Evolutionary conservation across 2,113 vertebrate species (phyloP).

Genomic region (Stigmatopora argus): DNA sequence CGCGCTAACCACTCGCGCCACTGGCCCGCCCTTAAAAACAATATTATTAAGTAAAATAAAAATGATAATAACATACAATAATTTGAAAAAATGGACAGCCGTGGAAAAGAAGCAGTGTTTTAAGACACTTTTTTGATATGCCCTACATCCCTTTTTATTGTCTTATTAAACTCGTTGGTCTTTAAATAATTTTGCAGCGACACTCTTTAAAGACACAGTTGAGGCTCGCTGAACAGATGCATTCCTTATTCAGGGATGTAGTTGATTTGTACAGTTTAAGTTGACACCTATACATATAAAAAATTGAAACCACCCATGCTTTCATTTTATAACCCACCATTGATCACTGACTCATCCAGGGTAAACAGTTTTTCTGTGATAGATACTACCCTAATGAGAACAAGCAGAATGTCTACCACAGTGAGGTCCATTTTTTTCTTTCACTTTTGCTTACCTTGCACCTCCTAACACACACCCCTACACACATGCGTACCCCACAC

Average conservation of each 20-base stretch:
- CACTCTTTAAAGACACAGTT: constrained; percentile 49
- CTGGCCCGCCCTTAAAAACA: constrained; percentile 25
- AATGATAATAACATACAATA: not conserved
- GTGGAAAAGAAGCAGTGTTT: not conserved
- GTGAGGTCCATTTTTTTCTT: not conserved
- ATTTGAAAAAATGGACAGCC: too few species aligned
- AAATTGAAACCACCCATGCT: too few species aligned
- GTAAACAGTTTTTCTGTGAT: too few species aligned
- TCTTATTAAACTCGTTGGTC: constrained; percentile 60
- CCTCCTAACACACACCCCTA: not conserved
- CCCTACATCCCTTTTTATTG: constrained; percentile 39
- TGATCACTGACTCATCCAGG: too few species aligned
- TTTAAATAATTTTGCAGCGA: constrained; percentile 48
- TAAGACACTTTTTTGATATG: not conserved
- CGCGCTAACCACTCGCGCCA: too few species aligned
- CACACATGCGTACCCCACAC: constrained; percentile 33
- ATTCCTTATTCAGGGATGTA: constrained; percentile 37
- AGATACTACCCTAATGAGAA: too few species aligned
- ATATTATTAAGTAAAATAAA: not conserved
- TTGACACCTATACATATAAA: constrained; percentile 26
- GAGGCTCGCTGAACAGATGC: constrained; percentile 18
- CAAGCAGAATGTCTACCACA: not conserved
- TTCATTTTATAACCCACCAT: too few species aligned
- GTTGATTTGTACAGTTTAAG: constrained; percentile 56
- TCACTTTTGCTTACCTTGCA: not conserved